Evolutionary conservation across 2,113 vertebrate genomes (phyloP).

Genomic region (Ibidorhyncha struthersii): DNA sequence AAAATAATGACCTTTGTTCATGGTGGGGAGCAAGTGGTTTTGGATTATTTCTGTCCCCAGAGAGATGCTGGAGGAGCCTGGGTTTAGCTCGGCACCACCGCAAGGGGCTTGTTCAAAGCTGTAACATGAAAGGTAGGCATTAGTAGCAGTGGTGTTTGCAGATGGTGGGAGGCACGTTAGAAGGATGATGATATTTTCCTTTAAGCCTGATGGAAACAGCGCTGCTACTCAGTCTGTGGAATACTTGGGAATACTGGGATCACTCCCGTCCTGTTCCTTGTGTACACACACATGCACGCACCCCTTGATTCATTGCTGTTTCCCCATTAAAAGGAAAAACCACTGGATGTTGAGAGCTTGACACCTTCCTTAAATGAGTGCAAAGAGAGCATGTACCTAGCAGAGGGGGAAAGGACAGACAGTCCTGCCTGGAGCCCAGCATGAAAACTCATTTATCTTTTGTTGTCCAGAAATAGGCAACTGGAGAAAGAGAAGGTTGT

Average conservation of each 20-base stretch:
- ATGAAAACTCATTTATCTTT: not conserved
- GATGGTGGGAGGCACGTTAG: not conserved
- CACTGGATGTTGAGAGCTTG: not conserved
- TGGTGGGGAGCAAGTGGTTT: not conserved
- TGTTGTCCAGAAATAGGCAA: not conserved
- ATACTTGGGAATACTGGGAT: not conserved
- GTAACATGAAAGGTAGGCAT: not conserved
- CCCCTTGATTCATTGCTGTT: not conserved
- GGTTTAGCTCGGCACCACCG: not conserved
- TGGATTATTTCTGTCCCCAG: not conserved
- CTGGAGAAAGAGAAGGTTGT: not conserved
- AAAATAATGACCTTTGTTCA: conserved; percentile 62
- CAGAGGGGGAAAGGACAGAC: not conserved
- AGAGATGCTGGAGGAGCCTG: not conserved
- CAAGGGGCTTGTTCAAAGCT: not conserved
- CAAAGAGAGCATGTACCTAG: not conserved
- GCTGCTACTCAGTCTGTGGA: not conserved
- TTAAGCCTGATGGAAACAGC: not conserved
- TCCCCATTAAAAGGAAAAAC: not conserved
- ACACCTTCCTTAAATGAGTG: not conserved
- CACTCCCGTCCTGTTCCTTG: not conserved
- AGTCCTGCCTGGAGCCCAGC: not conserved
- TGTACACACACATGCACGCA: no score
- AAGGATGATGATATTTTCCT: not conserved
- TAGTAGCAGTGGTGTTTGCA: not conserved